Evolutionary conservation across 2,888 invertebrate species (phyloP).

Genomic region (Altica lythri): DNA sequence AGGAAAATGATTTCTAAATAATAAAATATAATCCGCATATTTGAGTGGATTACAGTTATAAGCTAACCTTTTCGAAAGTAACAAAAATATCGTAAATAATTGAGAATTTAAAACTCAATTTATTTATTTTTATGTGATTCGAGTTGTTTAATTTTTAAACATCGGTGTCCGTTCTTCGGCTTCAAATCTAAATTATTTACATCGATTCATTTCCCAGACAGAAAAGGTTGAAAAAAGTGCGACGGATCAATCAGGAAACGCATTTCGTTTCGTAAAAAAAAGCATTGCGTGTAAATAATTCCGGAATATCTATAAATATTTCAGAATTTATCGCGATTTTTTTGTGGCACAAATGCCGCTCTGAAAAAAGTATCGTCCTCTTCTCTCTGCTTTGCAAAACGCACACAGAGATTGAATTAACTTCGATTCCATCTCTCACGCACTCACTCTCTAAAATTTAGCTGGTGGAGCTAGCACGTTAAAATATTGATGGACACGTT

Average conservation of each 20-base stretch:
- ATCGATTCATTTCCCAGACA: slow-evolving; percentile 45
- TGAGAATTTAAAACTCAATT: no score
- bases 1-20: no score
- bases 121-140: no score
- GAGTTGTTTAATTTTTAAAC: no score
- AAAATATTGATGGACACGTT: slow-evolving; percentile 51
- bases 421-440: slow-evolving; percentile 44
- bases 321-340: slow-evolving; percentile 50
- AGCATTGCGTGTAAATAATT: slow-evolving; percentile 47
- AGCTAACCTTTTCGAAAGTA: no score
- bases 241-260: slow-evolving; percentile 46
- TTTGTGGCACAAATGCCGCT: slow-evolving; percentile 43
- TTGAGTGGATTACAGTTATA: no score
- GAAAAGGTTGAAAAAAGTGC: slow-evolving; percentile 37
- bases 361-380: slow-evolving; percentile 42
- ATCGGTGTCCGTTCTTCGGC: neutral
- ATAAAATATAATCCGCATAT: no score
- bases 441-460: slow-evolving; percentile 42
- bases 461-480: slow-evolving; percentile 43
- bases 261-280: slow-evolving; percentile 42
- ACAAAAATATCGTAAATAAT: no score
- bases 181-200: slow-evolving; percentile 36
- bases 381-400: slow-evolving; percentile 36
- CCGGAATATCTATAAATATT: slow-evolving; percentile 48
- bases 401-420: slow-evolving; percentile 47